Evolutionary conservation across 2,797 vertebrate species (phyloP), one percentile per base, ranked within the genome.

Genomic region (Glyptemys insculpta): DNA sequence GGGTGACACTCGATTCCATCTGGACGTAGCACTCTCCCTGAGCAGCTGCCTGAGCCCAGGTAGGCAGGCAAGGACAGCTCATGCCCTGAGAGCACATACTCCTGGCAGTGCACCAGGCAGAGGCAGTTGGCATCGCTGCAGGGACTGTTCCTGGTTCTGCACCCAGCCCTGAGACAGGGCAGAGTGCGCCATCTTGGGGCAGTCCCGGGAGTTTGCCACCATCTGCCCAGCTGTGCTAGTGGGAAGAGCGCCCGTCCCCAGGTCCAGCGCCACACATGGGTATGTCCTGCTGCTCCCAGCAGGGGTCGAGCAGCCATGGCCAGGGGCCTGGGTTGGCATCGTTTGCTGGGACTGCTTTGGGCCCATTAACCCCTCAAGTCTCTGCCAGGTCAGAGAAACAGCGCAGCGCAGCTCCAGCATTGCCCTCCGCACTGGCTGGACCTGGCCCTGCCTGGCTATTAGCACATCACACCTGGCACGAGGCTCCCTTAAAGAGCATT

Each of bases 1-100:
- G 12, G 34, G 7, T n/a, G 59, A 65, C 31, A n/a, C 59, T 65
- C 31, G 8, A 68, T 37, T 21, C 34, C 65, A 19, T 37, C 65
- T 10, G n/a, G 16, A 12, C 65, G 23, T 37, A 37, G n/a, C 65
- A 2, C n/a, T 37, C 19, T 37, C 29, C 31, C 23, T 12, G 25
- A n/a, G 11, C 62, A n/a, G 44, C 44, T 3, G 0, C 2, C 0
- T 18, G 18, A 21, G 5, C 5, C 1, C 31, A 2, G 27, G 8
- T 3, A 1, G 9, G 47, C 11, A 29, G 11, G 47, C 72, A 44
- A 27, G 44, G 41, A 47, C 6, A 8, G 12, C 25, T 27, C 27
- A 8, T 25, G 25, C 41, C 65, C 65, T 37, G 18, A 41, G 10
- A 72, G 10, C n/a, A 12, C 10, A 72, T 72, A 21, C n/a, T 37